Percentiles rank a stretch among this genome's conserved stretches.
phyloP scores from a whole-genome alignment of 2,113 vertebrate species.

The Elgaria multicarinata region DNA sequence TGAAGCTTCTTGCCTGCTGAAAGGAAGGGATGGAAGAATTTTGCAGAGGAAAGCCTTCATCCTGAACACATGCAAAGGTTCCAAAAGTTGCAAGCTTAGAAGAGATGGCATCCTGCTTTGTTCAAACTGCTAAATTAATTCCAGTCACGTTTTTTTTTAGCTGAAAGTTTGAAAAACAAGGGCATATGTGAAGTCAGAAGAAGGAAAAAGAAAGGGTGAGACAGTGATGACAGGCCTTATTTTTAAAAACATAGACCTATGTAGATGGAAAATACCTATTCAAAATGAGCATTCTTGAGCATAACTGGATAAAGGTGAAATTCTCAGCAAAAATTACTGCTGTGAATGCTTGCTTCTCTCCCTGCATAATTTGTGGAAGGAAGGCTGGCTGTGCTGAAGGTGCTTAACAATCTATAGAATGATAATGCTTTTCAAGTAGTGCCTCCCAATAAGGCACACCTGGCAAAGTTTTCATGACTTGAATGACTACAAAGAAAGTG shows the following conservation, averaged over 20 bases:
- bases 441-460: not conserved
- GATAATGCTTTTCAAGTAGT: not conserved
- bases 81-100: not conserved
- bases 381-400: not conserved
- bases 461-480: not conserved
- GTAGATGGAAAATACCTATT: not conserved
- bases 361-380: no score
- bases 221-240: not conserved
- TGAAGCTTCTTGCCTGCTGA: not conserved
- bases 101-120: not conserved
- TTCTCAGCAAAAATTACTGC: not conserved
- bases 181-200: not conserved
- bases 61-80: not conserved
- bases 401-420: not conserved
- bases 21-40: not conserved
- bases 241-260: not conserved
- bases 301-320: not conserved
- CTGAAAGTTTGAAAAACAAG: not conserved
- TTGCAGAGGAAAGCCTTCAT: not conserved
- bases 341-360: not conserved
- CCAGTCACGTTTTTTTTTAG: not conserved
- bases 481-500: not conserved
- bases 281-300: not conserved
- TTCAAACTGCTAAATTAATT: not conserved
- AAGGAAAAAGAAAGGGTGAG: not conserved